Conservation (phyloP, 1,140 invertebrate species). For the Phenacoccus solenopsis region DNA sequence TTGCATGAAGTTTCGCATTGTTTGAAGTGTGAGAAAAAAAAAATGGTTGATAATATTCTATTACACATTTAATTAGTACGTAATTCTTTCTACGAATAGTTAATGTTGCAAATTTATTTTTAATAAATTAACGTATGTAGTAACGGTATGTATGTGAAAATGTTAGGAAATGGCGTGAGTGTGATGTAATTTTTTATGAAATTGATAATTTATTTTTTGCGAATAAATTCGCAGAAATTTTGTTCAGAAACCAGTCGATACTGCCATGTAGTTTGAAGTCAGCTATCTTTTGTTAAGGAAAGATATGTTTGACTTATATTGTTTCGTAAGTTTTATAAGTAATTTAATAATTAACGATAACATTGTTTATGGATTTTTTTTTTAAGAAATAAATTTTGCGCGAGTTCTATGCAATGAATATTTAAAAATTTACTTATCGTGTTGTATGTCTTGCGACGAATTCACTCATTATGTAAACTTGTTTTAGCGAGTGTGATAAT, state of each 20-base stretch:
- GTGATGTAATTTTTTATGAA: not conserved
- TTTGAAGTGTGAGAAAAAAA: not conserved
- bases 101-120: not conserved
- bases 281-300: not conserved
- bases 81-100: not conserved
- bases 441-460: too few relatives aligned
- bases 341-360: not conserved
- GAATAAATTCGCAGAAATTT: not conserved
- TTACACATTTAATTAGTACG: not conserved
- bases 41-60: not conserved
- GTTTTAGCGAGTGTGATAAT: too few relatives aligned
- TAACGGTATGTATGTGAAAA: not conserved
- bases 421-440: too few relatives aligned
- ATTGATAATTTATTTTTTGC: not conserved
- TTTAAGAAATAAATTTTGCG: too few relatives aligned
- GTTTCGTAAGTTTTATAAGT: not conserved
- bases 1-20: not conserved
- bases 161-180: not conserved
- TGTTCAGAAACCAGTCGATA: not conserved
- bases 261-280: constrained; percentile 5
- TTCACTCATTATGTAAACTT: too few relatives aligned
- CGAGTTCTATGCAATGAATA: too few relatives aligned
- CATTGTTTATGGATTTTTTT: too few relatives aligned
- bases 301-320: not conserved
- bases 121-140: not conserved